Percentiles rank a stretch among this genome's conserved stretches.
These are phyloP conservation scores for Acanthiza pusilla DNA, from an alignment of 2,797 vertebrate genomes.

Conservation along the genomic window DNA sequence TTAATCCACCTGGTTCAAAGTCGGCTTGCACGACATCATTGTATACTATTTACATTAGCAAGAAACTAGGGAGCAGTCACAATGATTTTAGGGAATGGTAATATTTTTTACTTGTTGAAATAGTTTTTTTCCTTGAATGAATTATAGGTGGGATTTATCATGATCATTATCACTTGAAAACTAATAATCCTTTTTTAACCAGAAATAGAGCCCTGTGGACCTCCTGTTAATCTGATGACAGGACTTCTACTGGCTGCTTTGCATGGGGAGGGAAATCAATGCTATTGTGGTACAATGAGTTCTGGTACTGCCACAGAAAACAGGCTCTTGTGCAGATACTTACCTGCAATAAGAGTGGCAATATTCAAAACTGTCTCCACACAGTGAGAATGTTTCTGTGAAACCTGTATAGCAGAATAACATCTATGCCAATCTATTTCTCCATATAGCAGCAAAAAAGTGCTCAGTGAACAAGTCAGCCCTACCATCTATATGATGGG, in stretches of 20 bases:
- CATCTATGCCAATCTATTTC: not conserved
- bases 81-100: not conserved
- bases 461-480: not conserved
- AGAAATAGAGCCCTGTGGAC: not conserved
- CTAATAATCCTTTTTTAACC: not conserved
- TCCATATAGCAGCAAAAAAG: not conserved
- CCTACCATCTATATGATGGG: not conserved
- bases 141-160: not conserved
- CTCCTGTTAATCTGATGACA: not conserved
- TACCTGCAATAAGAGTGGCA: not conserved
- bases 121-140: not conserved
- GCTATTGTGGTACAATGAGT: not conserved
- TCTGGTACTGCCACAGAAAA: not conserved
- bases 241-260: not conserved
- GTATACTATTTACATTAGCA: not conserved
- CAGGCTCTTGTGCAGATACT: not conserved
- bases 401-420: not conserved
- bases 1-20: not conserved
- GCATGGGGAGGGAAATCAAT: not conserved
- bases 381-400: not conserved
- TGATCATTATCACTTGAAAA: not conserved
- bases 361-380: not conserved
- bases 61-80: not conserved
- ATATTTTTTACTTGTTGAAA: not conserved
- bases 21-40: not conserved